Percentiles rank a stretch among this genome's conserved stretches.
These are phyloP conservation scores for Pyrochroa serraticornis DNA, from an alignment of 2,888 invertebrate species.

Conservation along the genomic window DNA sequence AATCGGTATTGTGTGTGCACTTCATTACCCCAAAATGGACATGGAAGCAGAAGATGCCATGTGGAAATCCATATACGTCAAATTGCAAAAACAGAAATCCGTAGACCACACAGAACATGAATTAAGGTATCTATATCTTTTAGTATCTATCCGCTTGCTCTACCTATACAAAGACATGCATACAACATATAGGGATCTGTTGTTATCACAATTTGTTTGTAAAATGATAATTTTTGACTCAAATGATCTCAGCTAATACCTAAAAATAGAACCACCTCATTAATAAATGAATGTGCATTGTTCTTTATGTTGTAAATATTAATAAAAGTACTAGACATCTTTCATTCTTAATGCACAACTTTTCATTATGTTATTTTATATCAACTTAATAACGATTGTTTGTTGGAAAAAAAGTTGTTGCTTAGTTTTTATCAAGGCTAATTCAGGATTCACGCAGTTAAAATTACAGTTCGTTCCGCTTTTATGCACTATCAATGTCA, in stretches of 20 bases:
- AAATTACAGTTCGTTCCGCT: no score
- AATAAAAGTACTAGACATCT: no score
- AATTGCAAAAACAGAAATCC: constrained; percentile 68
- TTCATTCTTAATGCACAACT: no score
- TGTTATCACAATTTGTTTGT: background rate
- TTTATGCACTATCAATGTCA: no score
- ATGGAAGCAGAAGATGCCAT: constrained; percentile 74
- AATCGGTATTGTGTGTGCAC: background rate
- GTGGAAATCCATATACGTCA: constrained; percentile 79
- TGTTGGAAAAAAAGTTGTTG: no score
- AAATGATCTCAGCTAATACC: background rate
- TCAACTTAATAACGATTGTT: no score
- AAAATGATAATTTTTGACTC: background rate
- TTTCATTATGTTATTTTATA: no score
- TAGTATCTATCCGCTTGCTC: background rate
- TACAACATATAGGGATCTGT: background rate
- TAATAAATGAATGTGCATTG: no score
- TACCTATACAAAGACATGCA: background rate
- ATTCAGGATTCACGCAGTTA: no score
- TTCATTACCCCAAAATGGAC: constrained; percentile 33
- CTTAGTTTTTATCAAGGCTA: no score
- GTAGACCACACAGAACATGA: constrained; percentile 70
- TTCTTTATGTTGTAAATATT: no score
- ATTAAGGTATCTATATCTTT: no score
- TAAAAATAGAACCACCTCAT: background rate